Conservation (phyloP, 2,888 invertebrate genomes). For the Pandemis heparana region DNA sequence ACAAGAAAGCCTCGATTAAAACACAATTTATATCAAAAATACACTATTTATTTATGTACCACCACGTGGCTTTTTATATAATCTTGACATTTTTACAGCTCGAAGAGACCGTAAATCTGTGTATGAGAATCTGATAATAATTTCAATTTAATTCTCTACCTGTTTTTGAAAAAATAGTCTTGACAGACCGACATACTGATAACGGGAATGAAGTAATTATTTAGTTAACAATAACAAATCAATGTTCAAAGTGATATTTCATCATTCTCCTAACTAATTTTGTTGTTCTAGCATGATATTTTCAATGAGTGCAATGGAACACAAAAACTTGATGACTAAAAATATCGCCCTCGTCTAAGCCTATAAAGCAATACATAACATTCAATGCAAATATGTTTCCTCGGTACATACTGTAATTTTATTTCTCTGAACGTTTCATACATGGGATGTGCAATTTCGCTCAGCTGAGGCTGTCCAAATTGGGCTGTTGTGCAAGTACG, state of each 20-base stretch:
- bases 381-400: slow-evolving; percentile 70
- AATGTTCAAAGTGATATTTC: neutral
- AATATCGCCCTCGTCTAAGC: slow-evolving; percentile 53
- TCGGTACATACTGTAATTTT: slow-evolving; percentile 64
- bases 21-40: too few relatives aligned
- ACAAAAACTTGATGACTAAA: slow-evolving; percentile 9
- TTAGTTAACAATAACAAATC: too few relatives aligned
- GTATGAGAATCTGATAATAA: too few relatives aligned
- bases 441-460: slow-evolving; percentile 71
- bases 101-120: too few relatives aligned
- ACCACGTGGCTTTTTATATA: too few relatives aligned
- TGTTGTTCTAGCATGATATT: neutral
- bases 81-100: too few relatives aligned
- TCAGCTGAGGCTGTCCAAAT: slow-evolving; percentile 69
- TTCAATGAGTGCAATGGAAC: slow-evolving; percentile 3
- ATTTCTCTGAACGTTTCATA: slow-evolving; percentile 67
- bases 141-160: too few relatives aligned
- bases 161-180: too few relatives aligned
- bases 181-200: too few relatives aligned
- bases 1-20: too few relatives aligned
- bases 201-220: too few relatives aligned
- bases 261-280: neutral
- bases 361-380: slow-evolving; percentile 59
- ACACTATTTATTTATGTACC: too few relatives aligned
- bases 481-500: slow-evolving; percentile 68